phyloP scores from a whole-genome alignment of 2,888 invertebrate genomes.

The Drosophila quinaria region DNA sequence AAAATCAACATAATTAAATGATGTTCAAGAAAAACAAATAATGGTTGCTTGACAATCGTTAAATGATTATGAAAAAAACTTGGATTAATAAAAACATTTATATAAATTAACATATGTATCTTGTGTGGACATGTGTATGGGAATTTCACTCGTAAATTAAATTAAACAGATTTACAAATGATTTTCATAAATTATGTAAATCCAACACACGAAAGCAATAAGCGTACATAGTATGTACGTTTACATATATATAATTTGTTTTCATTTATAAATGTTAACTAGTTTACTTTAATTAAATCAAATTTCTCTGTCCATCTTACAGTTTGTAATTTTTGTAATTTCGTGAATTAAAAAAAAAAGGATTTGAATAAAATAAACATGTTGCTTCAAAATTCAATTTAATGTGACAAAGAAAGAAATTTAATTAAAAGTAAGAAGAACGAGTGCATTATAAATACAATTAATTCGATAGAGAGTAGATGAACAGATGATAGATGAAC shows the following conservation, averaged over 20 bases:
- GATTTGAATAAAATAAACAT: not conserved
- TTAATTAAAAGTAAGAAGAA: conserved; percentile 18
- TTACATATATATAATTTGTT: conserved; percentile 5
- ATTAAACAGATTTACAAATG: conserved; percentile 55
- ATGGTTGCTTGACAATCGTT: conserved; percentile 33
- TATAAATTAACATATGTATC: conserved; percentile 64
- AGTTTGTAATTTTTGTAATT: not conserved
- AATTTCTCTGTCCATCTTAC: conserved; percentile 37
- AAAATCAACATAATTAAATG: conserved; percentile 73
- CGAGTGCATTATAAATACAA: not conserved
- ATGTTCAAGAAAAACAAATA: conserved; percentile 28
- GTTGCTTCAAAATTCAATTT: too few species aligned
- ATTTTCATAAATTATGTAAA: conserved; percentile 31
- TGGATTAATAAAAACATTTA: conserved; percentile 45
- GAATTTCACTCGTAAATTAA: conserved; percentile 40
- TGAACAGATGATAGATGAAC: too few species aligned
- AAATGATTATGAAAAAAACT: conserved; percentile 21
- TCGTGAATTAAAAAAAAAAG: not conserved
- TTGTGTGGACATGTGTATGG: conserved; percentile 13
- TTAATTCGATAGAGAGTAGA: too few species aligned
- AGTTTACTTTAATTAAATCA: conserved; percentile 67
- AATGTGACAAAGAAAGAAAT: not conserved
- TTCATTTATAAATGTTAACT: conserved; percentile 48
- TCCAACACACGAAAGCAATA: not conserved
- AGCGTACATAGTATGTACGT: too few species aligned